phyloP scores from a whole-genome alignment of 1,140 invertebrate species.

The Parapsyche elsis region DNA sequence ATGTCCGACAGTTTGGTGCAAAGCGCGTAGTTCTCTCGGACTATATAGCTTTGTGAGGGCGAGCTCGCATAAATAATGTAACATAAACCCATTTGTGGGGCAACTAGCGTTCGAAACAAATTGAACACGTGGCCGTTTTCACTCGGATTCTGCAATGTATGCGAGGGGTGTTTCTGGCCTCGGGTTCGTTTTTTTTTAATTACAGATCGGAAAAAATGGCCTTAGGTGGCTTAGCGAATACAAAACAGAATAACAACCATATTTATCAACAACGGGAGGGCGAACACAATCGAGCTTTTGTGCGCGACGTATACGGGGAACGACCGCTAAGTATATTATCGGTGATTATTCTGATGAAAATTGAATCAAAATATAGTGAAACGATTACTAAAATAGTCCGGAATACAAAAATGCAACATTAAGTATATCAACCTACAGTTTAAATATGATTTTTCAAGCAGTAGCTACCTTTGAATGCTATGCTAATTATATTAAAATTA shows the following conservation, averaged over 20 bases:
- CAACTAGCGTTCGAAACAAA: constrained; percentile 49
- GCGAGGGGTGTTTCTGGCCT: background rate
- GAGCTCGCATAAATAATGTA: constrained; percentile 56
- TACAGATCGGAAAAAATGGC: constrained; percentile 53
- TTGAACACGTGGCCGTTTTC: constrained; percentile 56
- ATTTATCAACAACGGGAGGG: constrained; percentile 38
- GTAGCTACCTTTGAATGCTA: no score
- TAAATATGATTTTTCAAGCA: no score
- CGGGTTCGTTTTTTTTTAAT: constrained; percentile 52
- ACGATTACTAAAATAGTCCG: no score
- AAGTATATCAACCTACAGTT: no score
- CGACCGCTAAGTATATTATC: background rate
- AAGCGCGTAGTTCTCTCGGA: constrained; percentile 45
- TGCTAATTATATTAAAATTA: no score
- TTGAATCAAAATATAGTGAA: background rate
- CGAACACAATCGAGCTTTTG: background rate
- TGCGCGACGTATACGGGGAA: background rate
- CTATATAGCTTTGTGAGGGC: constrained; percentile 49
- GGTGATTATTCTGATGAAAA: background rate
- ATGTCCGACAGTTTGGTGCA: constrained; percentile 42
- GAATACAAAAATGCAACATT: no score
- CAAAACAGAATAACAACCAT: constrained; percentile 52
- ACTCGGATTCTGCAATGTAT: constrained; percentile 43
- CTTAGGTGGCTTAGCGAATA: constrained; percentile 55
- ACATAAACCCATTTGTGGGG: constrained; percentile 56